Percentiles rank a stretch among this genome's conserved stretches.
These are phyloP conservation scores for Patiria pectinifera DNA, from an alignment of 53 echinoderm and acorn worm genomes.

Conservation along the genomic window DNA sequence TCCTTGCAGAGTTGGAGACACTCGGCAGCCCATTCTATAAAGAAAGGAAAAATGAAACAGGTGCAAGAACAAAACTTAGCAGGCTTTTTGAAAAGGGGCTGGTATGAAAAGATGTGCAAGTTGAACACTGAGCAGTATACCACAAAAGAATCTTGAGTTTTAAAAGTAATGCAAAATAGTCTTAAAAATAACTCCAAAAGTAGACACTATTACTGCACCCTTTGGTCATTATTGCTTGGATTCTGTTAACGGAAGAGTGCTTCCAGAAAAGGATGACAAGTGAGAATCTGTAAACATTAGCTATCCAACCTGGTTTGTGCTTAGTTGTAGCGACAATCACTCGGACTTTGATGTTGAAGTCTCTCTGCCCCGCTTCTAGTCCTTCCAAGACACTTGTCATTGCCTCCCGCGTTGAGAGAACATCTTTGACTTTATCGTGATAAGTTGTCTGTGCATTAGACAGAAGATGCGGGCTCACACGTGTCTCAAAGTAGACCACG, in stretches of 20 bases:
- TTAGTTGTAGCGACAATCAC: constrained; percentile 60
- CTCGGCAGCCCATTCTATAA: constrained; percentile 72
- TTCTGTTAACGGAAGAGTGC: too few species aligned
- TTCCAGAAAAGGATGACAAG: neutral
- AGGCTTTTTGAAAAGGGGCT: neutral
- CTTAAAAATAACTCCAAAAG: too few species aligned
- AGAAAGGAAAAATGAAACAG: neutral
- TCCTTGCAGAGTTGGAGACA: constrained; percentile 71
- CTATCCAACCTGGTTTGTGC: constrained; percentile 57
- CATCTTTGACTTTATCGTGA: neutral
- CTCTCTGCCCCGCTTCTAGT: constrained; percentile 55
- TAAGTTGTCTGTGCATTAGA: constrained; percentile 40
- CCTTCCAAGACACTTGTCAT: constrained; percentile 72
- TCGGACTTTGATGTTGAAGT: constrained; percentile 68
- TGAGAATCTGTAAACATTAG: neutral
- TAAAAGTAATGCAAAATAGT: too few species aligned
- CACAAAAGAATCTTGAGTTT: too few species aligned
- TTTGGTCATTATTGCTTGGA: too few species aligned
- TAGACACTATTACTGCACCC: too few species aligned
- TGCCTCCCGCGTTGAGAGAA: constrained; percentile 44
- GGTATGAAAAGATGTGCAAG: too few species aligned
- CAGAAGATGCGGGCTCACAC: constrained; percentile 73
- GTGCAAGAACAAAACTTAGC: neutral
- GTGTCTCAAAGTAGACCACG: constrained; percentile 72
- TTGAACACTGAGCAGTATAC: too few species aligned